Base-by-base conservation (phyloP, 2,888 invertebrate genomes). In the Helicoverpa assulta region DNA sequence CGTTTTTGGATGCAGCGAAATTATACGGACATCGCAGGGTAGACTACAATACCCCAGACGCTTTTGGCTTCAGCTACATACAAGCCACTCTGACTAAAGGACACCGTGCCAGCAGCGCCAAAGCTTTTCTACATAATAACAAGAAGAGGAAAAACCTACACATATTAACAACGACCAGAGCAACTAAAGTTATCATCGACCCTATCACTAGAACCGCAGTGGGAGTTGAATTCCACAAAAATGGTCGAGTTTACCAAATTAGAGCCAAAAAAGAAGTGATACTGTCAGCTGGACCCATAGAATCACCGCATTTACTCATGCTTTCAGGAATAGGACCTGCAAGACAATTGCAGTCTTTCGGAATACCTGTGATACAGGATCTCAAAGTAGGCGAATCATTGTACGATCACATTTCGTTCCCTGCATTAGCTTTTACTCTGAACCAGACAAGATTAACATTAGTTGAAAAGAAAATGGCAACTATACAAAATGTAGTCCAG, bases 231-330 rank as follows among this genome's bases (percentile, higher is more conserved):
- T 93, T 93, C 70, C 81, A 88, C 43, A 91, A 88, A 74, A 91
- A 91, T 21, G 91, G 92, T 19, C 80, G 97, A 95, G 54, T 97
- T 4, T 93, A 93, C 75, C 85, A 86, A 76, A 92, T 95, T 53
- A 80, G 82, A 72, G 95, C 95, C 7, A 92, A 88, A 0, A 96
- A 96, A 78, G 97, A 97, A 88, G 96, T 96, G 0, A 94, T 97
- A 55, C 81, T 96, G 8, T 97, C 97, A 10, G 97, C 97, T 1
- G 98, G 98, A 0, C 97, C 98, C 0, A 97, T 98, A 76, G 98
- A 98, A 90, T 97, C 98, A 0, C 98, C 98, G 0, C 98, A 98
- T 89, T 88, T 98, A 14, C 84, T 97, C 19, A 96, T 97, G 96
- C 90, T 97, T 2, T 97, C 97, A 0, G 97, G 97, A 1, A 90